These are phyloP conservation scores for Drosophila sucinea DNA, from an alignment of 1,140 invertebrate genomes.

Conservation along the genomic window DNA sequence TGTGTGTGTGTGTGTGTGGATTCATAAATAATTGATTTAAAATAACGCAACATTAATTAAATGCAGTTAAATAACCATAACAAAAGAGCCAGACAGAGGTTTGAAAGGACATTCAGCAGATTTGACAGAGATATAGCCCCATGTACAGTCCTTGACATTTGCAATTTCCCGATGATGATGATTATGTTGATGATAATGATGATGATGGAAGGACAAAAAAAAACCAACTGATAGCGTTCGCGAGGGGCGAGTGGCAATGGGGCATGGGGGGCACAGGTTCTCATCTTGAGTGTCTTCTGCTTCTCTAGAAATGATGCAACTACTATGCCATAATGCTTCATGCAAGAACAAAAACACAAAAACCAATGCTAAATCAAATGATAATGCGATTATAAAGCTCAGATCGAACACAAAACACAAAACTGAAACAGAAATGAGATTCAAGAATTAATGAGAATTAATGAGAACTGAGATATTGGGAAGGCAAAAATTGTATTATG, in stretches of 20 bases:
- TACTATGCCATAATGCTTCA: constrained; percentile 14
- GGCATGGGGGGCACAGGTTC: not conserved
- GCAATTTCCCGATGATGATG: constrained; percentile 34
- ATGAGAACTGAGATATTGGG: constrained; percentile 3
- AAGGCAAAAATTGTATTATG: not conserved
- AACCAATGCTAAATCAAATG: not conserved
- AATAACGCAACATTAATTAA: constrained; percentile 53
- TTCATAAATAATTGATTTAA: constrained; percentile 53
- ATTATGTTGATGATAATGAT: not conserved
- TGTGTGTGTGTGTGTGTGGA: constrained; percentile 18
- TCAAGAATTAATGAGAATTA: no score
- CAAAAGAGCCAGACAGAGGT: constrained; percentile 33
- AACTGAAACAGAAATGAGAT: not conserved
- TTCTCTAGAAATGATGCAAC: constrained; percentile 12
- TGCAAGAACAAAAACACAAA: constrained; percentile 9
- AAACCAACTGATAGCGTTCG: not conserved
- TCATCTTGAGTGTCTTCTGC: not conserved
- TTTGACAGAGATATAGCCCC: constrained; percentile 20
- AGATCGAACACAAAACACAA: not conserved
- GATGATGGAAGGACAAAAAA: not conserved
- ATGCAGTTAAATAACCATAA: constrained; percentile 51
- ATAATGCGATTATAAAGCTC: not conserved
- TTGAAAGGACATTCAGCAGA: constrained; percentile 3
- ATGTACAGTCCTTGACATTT: constrained; percentile 32
- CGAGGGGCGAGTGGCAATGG: not conserved